These are phyloP conservation scores for Entosphenus tridentatus DNA, from an alignment of 2,113 vertebrate genomes.

Conservation along the genomic window DNA sequence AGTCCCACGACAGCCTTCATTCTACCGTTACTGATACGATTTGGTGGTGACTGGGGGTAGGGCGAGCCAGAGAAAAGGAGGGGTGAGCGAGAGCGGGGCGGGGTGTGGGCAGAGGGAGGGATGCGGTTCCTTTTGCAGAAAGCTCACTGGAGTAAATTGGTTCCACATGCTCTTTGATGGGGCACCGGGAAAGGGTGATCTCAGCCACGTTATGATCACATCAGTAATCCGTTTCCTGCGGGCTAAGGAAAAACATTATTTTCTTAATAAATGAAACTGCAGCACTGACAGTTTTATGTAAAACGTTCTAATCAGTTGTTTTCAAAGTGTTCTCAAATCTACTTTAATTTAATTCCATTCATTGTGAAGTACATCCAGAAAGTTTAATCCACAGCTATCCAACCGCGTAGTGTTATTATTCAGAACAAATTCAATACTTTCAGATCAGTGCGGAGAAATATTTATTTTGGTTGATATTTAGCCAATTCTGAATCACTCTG, in stretches of 20 bases:
- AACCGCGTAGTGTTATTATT: no score
- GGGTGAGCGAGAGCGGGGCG: not conserved
- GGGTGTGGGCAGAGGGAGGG: not conserved
- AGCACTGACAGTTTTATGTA: no score
- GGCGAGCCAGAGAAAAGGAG: not conserved
- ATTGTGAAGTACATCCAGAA: no score
- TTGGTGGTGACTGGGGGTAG: not conserved
- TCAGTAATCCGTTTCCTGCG: slow-evolving; percentile 2
- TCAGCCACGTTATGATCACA: not conserved
- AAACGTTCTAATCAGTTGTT: no score
- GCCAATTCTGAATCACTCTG: no score
- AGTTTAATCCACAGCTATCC: no score
- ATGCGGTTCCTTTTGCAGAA: not conserved
- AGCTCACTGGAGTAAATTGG: slow-evolving; percentile 3
- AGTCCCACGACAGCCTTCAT: not conserved
- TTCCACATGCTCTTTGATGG: slow-evolving; percentile 3
- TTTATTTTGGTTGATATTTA: no score
- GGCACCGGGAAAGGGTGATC: not conserved
- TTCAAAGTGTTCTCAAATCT: no score
- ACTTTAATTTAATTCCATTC: no score
- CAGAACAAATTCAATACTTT: no score
- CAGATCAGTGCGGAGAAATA: no score
- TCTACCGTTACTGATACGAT: slow-evolving; percentile 4
- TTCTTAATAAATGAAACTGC: no score
- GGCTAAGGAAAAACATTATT: not conserved